Evolutionary conservation across 1,140 invertebrate genomes (phyloP).

Genomic region (Zaprionus africanus): DNA sequence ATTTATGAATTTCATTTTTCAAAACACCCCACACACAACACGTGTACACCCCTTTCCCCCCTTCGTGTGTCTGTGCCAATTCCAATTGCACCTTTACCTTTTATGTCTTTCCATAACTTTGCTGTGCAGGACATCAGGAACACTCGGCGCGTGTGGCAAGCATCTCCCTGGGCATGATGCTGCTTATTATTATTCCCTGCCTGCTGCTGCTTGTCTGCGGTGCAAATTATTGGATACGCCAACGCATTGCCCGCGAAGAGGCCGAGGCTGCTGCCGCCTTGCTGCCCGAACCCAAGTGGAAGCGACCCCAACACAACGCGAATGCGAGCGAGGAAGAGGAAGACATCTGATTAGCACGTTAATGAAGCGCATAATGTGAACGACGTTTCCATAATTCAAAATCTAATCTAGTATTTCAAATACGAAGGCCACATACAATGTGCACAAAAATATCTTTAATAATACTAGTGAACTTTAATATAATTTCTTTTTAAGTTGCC

Average conservation of each 20-base stretch:
- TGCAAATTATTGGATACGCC: slow-evolving; percentile 83
- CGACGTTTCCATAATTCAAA: neutral
- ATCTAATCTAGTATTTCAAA: slow-evolving; percentile 16
- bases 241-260: slow-evolving; percentile 74
- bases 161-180: slow-evolving; percentile 90
- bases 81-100: slow-evolving; percentile 26
- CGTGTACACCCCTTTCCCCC: neutral
- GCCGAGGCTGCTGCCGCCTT: slow-evolving; percentile 64
- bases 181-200: slow-evolving; percentile 90
- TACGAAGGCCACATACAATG: neutral
- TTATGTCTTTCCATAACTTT: neutral
- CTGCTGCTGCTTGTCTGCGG: slow-evolving; percentile 89
- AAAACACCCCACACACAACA: slow-evolving; percentile 17
- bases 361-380: slow-evolving; percentile 52
- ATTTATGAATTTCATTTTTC: slow-evolving; percentile 64
- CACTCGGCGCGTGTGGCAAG: slow-evolving; percentile 91
- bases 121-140: slow-evolving; percentile 89
- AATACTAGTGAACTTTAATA: neutral
- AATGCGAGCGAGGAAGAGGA: slow-evolving; percentile 15
- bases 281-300: slow-evolving; percentile 59
- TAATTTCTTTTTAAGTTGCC: no score
- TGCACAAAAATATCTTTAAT: neutral
- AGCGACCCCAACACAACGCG: slow-evolving; percentile 28
- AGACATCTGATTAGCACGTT: slow-evolving; percentile 47
- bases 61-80: slow-evolving; percentile 19